Conservation (phyloP, 2,797 vertebrate species). For the Periophthalmus magnuspinnatus region DNA sequence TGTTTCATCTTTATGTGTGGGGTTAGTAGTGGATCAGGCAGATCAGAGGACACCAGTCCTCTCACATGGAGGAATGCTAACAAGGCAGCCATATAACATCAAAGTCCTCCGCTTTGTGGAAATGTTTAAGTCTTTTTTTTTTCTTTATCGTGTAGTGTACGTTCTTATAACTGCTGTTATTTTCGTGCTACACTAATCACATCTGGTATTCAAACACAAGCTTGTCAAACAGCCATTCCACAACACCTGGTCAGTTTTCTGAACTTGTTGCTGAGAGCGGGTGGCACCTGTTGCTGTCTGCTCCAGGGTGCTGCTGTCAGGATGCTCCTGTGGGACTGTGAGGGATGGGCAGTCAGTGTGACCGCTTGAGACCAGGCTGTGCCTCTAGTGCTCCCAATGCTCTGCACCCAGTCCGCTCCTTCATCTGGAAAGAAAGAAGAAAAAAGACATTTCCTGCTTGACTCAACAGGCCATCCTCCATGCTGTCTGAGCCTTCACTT, state of each 20-base stretch:
- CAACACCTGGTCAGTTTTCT: conserved; percentile 16
- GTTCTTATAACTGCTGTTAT: neutral
- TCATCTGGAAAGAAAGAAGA: conserved; percentile 38
- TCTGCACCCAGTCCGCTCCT: conserved; percentile 31
- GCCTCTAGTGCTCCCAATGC: conserved; percentile 35
- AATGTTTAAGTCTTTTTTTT: neutral
- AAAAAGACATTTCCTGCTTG: conserved; percentile 49
- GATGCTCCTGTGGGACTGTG: conserved; percentile 30
- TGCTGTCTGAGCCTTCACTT: conserved; percentile 53
- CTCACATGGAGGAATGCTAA: conserved; percentile 52
- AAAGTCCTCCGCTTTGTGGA: conserved; percentile 31
- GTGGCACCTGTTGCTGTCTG: conserved; percentile 59
- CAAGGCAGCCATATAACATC: conserved; percentile 38
- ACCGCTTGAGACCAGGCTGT: conserved; percentile 51
- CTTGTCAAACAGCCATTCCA: conserved; percentile 15
- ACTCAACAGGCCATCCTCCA: conserved; percentile 41
- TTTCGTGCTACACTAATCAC: conserved; percentile 16
- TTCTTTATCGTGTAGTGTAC: neutral
- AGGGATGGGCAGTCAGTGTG: conserved; percentile 59
- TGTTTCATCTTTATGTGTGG: conserved; percentile 59
- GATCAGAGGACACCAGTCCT: conserved; percentile 36
- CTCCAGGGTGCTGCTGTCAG: neutral
- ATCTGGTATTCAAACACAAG: conserved; percentile 19
- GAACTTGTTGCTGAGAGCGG: conserved; percentile 21
- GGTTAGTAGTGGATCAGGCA: conserved; percentile 45